Percentiles rank a stretch among this genome's conserved stretches.
phyloP scores from a whole-genome alignment of 1,140 invertebrate species.

The Phortica variegata region DNA sequence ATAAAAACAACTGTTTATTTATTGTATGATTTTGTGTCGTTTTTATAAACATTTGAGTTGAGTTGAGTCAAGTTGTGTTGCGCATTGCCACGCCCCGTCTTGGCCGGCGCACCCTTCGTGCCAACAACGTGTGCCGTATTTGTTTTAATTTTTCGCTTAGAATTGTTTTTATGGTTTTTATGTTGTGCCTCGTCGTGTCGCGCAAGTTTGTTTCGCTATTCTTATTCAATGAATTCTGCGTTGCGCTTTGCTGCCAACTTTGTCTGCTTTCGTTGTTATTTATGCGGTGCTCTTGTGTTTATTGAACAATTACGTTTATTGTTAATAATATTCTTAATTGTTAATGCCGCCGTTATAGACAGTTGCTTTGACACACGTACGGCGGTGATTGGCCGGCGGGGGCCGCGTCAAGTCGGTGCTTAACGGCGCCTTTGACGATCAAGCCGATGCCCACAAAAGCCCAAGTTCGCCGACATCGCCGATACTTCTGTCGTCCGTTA shows the following conservation, averaged over 20 bases:
- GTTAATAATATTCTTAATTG: slow-evolving; percentile 53
- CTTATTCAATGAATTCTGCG: slow-evolving; percentile 35
- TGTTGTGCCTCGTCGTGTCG: no score
- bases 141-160: slow-evolving; percentile 49
- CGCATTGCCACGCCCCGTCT: no score
- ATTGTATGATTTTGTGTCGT: slow-evolving; percentile 49
- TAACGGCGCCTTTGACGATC: no score
- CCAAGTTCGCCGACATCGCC: no score
- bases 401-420: no score
- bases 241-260: slow-evolving; percentile 11
- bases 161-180: slow-evolving; percentile 55
- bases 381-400: no score
- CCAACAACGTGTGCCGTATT: slow-evolving; percentile 9
- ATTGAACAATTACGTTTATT: slow-evolving; percentile 52
- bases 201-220: slow-evolving; percentile 42
- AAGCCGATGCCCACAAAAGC: no score
- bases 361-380: no score
- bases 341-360: slow-evolving; percentile 49
- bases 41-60: slow-evolving; percentile 42
- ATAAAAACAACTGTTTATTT: slow-evolving; percentile 45
- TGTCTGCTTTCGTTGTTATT: slow-evolving; percentile 20
- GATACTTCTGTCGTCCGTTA: no score
- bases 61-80: slow-evolving; percentile 27
- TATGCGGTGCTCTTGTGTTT: slow-evolving; percentile 38
- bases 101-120: not conserved